Evolutionary conservation across 2,113 vertebrate genomes (phyloP).

Genomic region (Bubo scandiacus): DNA sequence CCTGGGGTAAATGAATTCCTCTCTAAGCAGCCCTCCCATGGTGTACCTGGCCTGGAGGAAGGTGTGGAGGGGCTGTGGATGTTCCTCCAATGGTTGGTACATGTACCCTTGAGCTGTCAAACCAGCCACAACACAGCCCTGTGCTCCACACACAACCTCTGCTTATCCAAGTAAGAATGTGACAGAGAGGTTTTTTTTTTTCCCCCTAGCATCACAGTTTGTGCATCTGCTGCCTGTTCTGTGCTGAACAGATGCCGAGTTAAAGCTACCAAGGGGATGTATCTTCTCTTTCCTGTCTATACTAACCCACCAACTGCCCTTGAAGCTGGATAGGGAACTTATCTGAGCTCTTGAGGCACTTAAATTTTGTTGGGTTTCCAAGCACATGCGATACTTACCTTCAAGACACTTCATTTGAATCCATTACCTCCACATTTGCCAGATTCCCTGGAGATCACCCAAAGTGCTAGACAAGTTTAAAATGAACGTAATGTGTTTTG

Average conservation of each 20-base stretch:
- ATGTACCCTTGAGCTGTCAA: background rate
- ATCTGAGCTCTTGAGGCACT: background rate
- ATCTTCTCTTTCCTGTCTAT: background rate
- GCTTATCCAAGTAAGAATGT: background rate
- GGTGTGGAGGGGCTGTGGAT: background rate
- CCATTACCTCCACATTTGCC: background rate
- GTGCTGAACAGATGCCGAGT: background rate
- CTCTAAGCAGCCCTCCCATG: background rate
- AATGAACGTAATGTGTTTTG: background rate
- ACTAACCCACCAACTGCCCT: background rate
- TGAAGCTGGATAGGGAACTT: background rate
- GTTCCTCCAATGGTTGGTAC: background rate
- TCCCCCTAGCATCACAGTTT: background rate
- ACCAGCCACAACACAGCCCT: background rate
- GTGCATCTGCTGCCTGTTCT: background rate
- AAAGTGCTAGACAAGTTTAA: background rate
- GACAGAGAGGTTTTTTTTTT: background rate
- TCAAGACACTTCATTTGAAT: background rate
- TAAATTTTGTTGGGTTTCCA: background rate
- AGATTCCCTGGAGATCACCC: background rate
- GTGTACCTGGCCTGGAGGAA: background rate
- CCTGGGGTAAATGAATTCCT: background rate
- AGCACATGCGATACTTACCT: background rate
- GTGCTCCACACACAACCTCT: background rate
- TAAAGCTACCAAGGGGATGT: background rate